Percentiles rank a stretch among this genome's conserved stretches.
Evolutionary conservation across 1,140 invertebrate genomes (phyloP).

Genomic region (Pseudomyrmex dendroicus): DNA sequence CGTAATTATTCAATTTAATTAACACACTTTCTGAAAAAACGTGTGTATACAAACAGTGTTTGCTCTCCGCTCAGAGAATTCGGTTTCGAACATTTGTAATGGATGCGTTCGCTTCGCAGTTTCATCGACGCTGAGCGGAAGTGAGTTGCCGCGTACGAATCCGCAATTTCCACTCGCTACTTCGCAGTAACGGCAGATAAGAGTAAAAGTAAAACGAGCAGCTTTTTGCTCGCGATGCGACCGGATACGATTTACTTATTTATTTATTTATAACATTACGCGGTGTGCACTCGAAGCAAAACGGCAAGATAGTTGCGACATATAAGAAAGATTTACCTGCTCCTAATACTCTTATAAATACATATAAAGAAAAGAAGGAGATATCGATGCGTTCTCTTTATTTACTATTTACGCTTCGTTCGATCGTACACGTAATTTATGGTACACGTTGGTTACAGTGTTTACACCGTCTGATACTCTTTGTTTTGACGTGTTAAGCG

Average conservation of each 20-base stretch:
- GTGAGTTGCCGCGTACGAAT: slow-evolving; percentile 20
- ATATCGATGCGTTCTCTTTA: slow-evolving; percentile 27
- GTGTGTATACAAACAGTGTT: neutral
- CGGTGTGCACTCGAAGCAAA: neutral
- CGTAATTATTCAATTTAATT: neutral
- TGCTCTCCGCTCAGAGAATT: too few relatives aligned
- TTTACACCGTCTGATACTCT: slow-evolving; percentile 45
- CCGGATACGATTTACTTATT: slow-evolving; percentile 12
- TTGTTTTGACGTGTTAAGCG: slow-evolving; percentile 37
- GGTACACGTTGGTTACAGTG: slow-evolving; percentile 2
- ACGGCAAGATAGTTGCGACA: slow-evolving; percentile 13
- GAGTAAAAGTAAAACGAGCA: slow-evolving; percentile 48
- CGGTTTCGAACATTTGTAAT: neutral
- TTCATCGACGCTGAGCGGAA: slow-evolving; percentile 26
- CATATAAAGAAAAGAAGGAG: neutral
- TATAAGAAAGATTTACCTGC: neutral
- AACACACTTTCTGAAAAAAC: neutral
- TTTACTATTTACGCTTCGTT: slow-evolving; percentile 22
- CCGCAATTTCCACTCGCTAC: slow-evolving; percentile 47
- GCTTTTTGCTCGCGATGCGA: slow-evolving; percentile 45
- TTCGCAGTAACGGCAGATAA: slow-evolving; percentile 49
- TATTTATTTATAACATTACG: slow-evolving; percentile 6
- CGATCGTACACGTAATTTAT: slow-evolving; percentile 30
- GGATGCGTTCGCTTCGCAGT: slow-evolving; percentile 3
- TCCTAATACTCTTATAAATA: slow-evolving; percentile 38